Percentiles rank a stretch among this genome's conserved stretches.
Conservation (phyloP, 92 coral and sea anemone species). For the Zoanthus sansibaricus region DNA sequence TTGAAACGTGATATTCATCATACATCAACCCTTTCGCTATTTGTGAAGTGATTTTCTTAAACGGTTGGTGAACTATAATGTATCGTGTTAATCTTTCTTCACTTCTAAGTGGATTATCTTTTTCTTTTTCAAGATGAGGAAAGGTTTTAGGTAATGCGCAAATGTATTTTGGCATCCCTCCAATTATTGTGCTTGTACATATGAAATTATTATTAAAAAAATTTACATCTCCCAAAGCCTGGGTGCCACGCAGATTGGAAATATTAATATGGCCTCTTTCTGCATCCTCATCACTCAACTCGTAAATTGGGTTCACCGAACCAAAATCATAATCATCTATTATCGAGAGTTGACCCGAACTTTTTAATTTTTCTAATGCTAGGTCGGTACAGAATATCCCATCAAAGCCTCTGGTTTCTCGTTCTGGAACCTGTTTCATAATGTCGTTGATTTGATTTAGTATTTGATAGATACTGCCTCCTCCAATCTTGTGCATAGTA, state of each 20-base stretch:
- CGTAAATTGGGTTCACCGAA: neutral
- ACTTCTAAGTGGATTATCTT: neutral
- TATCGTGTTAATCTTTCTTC: neutral
- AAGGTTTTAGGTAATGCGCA: neutral
- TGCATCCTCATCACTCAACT: neutral
- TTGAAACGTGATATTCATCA: neutral
- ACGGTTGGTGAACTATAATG: neutral
- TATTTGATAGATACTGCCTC: neutral
- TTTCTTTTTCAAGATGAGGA: neutral
- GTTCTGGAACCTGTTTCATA: neutral
- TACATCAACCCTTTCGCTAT: neutral
- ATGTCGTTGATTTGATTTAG: neutral
- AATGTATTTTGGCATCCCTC: neutral
- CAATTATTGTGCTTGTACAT: neutral
- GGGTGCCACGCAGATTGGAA: neutral
- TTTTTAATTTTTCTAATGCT: neutral
- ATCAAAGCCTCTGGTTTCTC: neutral
- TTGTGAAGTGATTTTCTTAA: neutral
- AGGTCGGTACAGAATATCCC: neutral
- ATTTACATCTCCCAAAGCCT: neutral
- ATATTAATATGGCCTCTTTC: neutral
- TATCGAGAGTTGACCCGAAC: neutral
- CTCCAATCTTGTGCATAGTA: neutral
- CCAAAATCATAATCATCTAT: neutral
- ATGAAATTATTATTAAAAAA: neutral